Evolutionary conservation across 2,113 vertebrate genomes (phyloP).

Genomic region (Tichodroma muraria): DNA sequence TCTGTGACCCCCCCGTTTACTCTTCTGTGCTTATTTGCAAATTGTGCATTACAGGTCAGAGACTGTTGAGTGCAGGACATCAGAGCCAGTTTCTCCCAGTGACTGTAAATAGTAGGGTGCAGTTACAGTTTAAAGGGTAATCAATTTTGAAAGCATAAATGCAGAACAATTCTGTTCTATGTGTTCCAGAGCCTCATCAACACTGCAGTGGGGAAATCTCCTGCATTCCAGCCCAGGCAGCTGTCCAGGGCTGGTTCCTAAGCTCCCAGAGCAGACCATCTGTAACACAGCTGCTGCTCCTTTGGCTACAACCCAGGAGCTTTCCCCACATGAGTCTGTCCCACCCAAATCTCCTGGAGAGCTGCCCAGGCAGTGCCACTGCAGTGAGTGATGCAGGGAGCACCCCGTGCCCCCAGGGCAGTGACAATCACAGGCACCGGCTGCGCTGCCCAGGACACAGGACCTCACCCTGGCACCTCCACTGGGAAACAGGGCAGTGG

Average conservation of each 20-base stretch:
- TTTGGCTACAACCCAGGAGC: neutral
- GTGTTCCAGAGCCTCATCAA: neutral
- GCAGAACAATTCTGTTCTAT: too few relatives aligned
- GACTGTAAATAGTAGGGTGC: neutral
- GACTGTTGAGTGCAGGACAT: neutral
- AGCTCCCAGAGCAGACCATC: neutral
- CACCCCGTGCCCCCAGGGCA: rapidly evolving
- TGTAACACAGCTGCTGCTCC: neutral
- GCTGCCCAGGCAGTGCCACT: neutral
- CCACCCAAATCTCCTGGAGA: neutral
- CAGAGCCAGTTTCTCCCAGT: neutral
- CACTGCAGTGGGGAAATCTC: neutral
- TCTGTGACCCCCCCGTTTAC: neutral
- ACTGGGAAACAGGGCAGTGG: neutral
- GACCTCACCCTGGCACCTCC: rapidly evolving
- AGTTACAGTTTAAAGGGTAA: neutral
- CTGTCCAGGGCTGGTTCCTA: neutral
- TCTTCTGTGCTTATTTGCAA: neutral
- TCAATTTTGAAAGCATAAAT: neutral
- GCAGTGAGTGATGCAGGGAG: neutral
- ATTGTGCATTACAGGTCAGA: neutral
- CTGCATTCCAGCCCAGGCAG: neutral
- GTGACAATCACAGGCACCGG: rapidly evolving
- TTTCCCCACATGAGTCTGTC: neutral
- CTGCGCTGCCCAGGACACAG: rapidly evolving